Conservation (phyloP, 2,113 vertebrate genomes). For the Crotophaga sulcirostris region DNA sequence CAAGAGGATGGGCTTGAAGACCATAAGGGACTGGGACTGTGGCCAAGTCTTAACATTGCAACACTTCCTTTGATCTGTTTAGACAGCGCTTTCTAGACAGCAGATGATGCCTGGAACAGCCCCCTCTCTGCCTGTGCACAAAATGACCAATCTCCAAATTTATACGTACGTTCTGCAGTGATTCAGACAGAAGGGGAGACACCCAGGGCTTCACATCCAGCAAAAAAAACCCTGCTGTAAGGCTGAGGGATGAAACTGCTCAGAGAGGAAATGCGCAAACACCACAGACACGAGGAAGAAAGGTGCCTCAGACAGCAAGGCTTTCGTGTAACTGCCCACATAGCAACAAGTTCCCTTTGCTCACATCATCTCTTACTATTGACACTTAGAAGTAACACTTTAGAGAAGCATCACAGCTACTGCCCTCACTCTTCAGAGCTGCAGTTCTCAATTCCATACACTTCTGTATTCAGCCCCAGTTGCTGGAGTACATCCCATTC, state of each 20-base stretch:
- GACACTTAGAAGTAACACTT: not conserved
- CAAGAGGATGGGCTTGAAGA: constrained; percentile 28
- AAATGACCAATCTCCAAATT: not conserved
- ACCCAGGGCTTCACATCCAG: not conserved
- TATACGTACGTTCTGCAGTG: not conserved
- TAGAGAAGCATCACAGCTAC: not conserved
- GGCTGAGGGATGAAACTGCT: not conserved
- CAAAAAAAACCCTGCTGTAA: not conserved
- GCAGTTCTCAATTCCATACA: not conserved
- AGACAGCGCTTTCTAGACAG: constrained; percentile 33
- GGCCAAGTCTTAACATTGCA: constrained; percentile 16
- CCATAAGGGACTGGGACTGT: not conserved
- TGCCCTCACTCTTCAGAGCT: not conserved
- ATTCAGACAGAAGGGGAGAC: not conserved
- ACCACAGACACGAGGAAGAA: not conserved
- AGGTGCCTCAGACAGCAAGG: not conserved
- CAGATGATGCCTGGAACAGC: constrained; percentile 45
- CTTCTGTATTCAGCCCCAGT: not conserved
- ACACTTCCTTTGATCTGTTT: constrained; percentile 30
- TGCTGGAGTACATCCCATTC: not conserved
- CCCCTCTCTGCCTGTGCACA: not conserved
- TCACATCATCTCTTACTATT: not conserved
- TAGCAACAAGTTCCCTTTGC: not conserved
- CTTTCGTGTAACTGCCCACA: not conserved
- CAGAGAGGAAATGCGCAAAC: not conserved